Evolutionary conservation across 2,797 vertebrate genomes (phyloP).

Genomic region (Clamator glandarius): DNA sequence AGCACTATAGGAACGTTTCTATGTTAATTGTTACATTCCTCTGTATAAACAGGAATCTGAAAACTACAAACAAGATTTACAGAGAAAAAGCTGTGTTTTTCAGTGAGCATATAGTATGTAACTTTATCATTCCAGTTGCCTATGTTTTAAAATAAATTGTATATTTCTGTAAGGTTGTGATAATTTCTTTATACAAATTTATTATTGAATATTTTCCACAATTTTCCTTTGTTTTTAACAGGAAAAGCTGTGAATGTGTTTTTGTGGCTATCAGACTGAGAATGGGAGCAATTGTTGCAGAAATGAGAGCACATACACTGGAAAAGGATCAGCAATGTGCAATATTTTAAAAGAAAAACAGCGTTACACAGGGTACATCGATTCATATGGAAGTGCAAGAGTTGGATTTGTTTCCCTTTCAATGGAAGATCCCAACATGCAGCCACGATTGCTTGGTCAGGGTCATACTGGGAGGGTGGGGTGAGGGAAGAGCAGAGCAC

Average conservation of each 20-base stretch:
- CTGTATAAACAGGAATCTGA: background rate
- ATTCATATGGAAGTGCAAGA: background rate
- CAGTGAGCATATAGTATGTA: background rate
- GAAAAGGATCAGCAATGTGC: background rate
- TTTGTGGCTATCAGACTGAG: background rate
- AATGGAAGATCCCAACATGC: too few relatives aligned
- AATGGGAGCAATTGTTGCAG: background rate
- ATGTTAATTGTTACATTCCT: background rate
- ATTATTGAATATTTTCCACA: background rate
- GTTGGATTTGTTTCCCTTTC: background rate
- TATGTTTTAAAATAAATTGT: background rate
- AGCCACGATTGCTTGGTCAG: too few relatives aligned
- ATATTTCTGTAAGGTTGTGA: background rate
- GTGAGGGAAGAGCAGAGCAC: too few relatives aligned
- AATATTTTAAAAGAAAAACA: background rate
- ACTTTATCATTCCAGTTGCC: background rate
- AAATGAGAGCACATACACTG: background rate
- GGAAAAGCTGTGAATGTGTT: background rate
- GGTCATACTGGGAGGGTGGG: too few relatives aligned
- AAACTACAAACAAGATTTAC: background rate
- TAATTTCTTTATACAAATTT: background rate
- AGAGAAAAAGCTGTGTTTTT: background rate
- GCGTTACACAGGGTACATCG: background rate
- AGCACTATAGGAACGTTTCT: background rate
- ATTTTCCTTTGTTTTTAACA: background rate